Conservation (phyloP, 2,888 invertebrate species). For the Nomada flava region DNA sequence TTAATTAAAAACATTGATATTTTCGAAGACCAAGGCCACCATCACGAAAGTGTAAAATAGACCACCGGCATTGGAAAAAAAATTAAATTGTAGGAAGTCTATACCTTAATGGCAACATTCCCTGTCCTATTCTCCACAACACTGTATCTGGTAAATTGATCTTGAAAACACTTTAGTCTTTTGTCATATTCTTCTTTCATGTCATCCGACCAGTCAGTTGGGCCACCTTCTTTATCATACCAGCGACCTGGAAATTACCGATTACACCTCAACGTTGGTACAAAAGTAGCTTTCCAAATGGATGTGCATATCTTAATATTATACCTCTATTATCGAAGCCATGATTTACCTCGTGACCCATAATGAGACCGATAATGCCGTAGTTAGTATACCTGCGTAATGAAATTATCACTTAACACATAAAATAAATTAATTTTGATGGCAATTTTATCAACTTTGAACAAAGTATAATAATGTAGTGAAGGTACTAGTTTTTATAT, state of each 20-base stretch:
- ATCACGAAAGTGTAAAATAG: no score
- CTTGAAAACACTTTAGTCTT: conserved; percentile 51
- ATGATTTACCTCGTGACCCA: conserved; percentile 62
- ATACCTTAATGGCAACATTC: conserved; percentile 23
- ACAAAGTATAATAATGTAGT: neutral
- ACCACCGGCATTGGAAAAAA: no score
- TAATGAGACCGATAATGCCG: conserved; percentile 48
- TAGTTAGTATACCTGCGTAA: conserved; percentile 51
- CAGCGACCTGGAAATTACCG: conserved; percentile 30
- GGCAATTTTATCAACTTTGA: neutral
- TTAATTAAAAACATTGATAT: neutral
- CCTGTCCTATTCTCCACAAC: conserved; percentile 5
- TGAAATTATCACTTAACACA: neutral
- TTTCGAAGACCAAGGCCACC: no score
- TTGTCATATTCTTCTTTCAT: conserved; percentile 37
- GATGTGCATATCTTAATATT: neutral
- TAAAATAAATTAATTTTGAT: neutral
- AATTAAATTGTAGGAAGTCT: neutral
- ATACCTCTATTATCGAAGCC: conserved; percentile 54
- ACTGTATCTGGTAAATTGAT: conserved; percentile 57
- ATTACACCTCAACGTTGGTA: neutral
- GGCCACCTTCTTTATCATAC: conserved; percentile 18
- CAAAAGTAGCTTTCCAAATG: neutral
- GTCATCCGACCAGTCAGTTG: conserved; percentile 16
- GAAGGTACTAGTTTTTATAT: conserved; percentile 5